Evolutionary conservation across 2,888 invertebrate species (phyloP).

Genomic region (Leptinotarsa peninsularis): DNA sequence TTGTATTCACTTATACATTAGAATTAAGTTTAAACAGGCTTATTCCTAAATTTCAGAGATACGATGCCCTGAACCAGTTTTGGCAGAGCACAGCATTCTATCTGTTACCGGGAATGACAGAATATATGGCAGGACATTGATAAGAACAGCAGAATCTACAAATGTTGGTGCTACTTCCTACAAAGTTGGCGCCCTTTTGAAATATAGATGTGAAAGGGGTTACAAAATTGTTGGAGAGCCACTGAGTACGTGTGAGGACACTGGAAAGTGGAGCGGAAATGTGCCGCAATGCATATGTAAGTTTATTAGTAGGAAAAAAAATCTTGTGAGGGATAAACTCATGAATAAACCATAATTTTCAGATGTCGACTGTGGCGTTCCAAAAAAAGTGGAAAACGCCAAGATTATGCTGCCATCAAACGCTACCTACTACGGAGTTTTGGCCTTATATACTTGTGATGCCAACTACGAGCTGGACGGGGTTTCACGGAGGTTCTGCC

Average conservation of each 20-base stretch:
- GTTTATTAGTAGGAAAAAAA: constrained; percentile 57
- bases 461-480: constrained; percentile 85
- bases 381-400: constrained; percentile 79
- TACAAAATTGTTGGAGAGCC: constrained; percentile 90
- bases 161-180: constrained; percentile 80
- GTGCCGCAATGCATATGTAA: constrained; percentile 88
- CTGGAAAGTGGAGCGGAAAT: constrained; percentile 86
- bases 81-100: constrained; percentile 86
- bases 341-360: constrained; percentile 38
- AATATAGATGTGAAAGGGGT: constrained; percentile 90
- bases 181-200: constrained; percentile 86
- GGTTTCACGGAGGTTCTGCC: constrained; percentile 83
- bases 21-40: not conserved
- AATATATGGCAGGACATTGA: constrained; percentile 86
- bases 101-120: constrained; percentile 93
- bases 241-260: constrained; percentile 86
- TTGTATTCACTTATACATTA: not conserved
- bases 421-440: constrained; percentile 89
- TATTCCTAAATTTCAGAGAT: constrained; percentile 74
- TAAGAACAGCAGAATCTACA: constrained; percentile 77
- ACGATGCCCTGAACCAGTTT: constrained; percentile 84
- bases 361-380: constrained; percentile 90
- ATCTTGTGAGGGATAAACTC: not conserved
- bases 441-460: constrained; percentile 86
- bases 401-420: constrained; percentile 85